Conservation (phyloP, 2,113 vertebrate genomes). For the Leptobrachium ailaonicum region DNA sequence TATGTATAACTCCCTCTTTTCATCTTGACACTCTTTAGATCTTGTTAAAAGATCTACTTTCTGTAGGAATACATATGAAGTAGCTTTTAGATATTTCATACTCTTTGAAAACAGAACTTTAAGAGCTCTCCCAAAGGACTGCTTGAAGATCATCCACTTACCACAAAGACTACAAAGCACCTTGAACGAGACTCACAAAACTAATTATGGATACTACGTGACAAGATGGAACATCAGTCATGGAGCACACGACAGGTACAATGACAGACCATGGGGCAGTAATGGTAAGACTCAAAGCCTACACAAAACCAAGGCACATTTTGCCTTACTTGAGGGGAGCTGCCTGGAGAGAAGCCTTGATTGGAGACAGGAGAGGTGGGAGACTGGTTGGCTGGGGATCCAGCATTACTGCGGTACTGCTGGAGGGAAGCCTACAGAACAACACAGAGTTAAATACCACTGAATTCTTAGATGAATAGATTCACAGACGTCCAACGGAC, state of each 20-base stretch:
- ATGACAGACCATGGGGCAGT: constrained; percentile 52
- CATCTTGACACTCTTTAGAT: not conserved
- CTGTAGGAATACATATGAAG: not conserved
- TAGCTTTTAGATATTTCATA: not conserved
- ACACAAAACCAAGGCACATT: constrained; percentile 62
- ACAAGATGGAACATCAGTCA: constrained; percentile 56
- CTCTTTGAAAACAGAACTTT: not conserved
- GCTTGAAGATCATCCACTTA: not conserved
- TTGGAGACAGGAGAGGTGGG: constrained; percentile 99
- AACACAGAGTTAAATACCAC: constrained; percentile 70
- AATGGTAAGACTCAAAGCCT: constrained; percentile 53
- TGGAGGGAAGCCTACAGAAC: constrained; percentile 86
- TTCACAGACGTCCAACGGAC: constrained; percentile 1
- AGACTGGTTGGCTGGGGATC: constrained; percentile 98
- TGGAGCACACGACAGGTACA: constrained; percentile 61
- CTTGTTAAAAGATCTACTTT: not conserved
- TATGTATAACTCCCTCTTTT: constrained; percentile 2
- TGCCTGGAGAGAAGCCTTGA: constrained; percentile 98
- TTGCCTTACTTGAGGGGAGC: constrained; percentile 97
- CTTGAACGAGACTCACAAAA: constrained; percentile 32
- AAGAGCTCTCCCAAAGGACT: constrained; percentile 4
- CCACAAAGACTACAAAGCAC: constrained; percentile 1
- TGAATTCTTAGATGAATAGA: constrained; percentile 50
- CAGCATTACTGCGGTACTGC: constrained; percentile 97
- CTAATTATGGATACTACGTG: constrained; percentile 41